Evolutionary conservation across 2,113 vertebrate species (phyloP).

Genomic region (Zosterops borbonicus): DNA sequence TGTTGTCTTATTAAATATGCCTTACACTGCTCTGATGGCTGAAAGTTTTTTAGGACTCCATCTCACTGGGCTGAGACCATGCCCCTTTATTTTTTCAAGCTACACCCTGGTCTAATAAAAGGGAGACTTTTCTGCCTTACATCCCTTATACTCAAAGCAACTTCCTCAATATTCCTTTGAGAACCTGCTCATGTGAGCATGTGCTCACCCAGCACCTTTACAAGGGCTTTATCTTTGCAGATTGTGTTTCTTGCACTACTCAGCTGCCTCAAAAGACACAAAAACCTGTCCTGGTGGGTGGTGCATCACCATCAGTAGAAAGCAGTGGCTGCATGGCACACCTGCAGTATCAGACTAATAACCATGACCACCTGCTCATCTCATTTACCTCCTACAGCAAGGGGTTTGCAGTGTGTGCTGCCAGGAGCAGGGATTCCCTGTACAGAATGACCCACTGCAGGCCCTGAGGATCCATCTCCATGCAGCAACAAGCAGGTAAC

Average conservation of each 20-base stretch:
- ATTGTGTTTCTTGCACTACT: background rate
- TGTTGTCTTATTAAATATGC: background rate
- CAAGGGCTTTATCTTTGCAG: background rate
- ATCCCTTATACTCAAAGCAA: background rate
- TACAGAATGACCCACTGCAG: background rate
- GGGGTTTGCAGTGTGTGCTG: background rate
- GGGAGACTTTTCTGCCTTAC: background rate
- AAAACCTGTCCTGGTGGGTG: background rate
- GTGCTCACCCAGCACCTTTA: background rate
- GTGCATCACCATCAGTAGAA: rapidly evolving
- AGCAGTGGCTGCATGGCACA: background rate
- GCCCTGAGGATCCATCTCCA: background rate
- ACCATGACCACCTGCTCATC: background rate
- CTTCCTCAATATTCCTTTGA: background rate
- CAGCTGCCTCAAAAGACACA: background rate
- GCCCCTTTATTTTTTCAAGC: background rate
- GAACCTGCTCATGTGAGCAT: background rate
- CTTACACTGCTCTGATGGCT: background rate
- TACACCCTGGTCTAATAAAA: background rate
- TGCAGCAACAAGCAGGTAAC: background rate
- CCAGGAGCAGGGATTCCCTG: background rate
- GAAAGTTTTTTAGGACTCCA: background rate
- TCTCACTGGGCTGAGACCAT: background rate
- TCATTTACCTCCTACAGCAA: background rate
- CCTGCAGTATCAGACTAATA: background rate